Percentiles rank a stretch among this genome's conserved stretches.
phyloP scores from a whole-genome alignment of 1,140 invertebrate genomes.

The Ephestia elutella region DNA sequence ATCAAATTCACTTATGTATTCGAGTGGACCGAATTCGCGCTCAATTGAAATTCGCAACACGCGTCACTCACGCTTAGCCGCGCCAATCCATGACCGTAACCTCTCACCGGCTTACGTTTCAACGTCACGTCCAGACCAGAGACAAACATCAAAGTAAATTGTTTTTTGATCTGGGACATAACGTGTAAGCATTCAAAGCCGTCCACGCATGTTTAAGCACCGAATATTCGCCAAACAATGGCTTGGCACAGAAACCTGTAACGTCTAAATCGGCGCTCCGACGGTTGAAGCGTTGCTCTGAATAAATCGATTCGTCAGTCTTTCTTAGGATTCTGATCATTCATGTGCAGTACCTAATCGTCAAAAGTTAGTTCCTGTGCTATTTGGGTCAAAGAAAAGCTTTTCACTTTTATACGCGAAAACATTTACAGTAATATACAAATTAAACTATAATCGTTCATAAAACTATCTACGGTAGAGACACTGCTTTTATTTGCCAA shows the following conservation, averaged over 20 bases:
- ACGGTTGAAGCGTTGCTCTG: neutral
- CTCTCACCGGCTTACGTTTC: constrained; percentile 38
- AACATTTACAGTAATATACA: no score
- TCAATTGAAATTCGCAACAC: constrained; percentile 29
- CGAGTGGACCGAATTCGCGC: constrained; percentile 21
- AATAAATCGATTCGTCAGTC: constrained; percentile 12
- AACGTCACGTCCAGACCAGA: constrained; percentile 44
- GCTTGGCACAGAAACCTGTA: constrained; percentile 43
- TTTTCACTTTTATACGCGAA: constrained; percentile 9
- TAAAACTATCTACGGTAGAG: no score
- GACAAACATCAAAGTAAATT: constrained; percentile 59
- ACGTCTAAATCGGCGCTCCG: neutral
- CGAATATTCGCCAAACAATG: constrained; percentile 42
- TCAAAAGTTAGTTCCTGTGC: neutral
- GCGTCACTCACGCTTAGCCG: constrained; percentile 35
- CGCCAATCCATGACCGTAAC: constrained; percentile 47
- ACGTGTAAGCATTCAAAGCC: constrained; percentile 53
- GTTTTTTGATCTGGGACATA: constrained; percentile 53
- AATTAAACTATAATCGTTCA: no score
- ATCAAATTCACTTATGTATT: constrained; percentile 13
- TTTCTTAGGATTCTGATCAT: constrained; percentile 8
- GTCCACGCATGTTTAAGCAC: constrained; percentile 35
- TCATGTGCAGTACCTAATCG: neutral
- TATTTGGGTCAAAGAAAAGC: neutral
- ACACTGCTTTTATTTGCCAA: no score